A percentile compares a stretch with the other conserved stretches of the same genome.
Conservation (phyloP, 1,140 invertebrate genomes). For the Macrotrachela quadricornifera region DNA sequence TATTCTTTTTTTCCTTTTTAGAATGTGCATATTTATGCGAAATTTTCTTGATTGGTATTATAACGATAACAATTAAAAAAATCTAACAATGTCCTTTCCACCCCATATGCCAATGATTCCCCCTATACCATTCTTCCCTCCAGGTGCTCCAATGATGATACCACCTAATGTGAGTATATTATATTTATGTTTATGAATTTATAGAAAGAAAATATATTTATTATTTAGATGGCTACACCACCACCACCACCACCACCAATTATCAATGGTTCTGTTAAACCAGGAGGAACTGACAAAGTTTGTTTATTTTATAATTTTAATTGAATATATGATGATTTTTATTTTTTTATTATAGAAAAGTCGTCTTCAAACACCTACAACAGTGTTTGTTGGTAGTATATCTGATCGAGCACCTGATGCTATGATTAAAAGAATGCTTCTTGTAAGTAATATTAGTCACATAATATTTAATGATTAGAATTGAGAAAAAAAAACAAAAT, state of each 20-base stretch:
- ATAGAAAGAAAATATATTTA: too few relatives aligned
- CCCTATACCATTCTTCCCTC: constrained; percentile 1
- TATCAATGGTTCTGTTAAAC: background rate
- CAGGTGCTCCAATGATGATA: background rate
- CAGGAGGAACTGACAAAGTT: background rate
- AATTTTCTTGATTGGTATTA: too few relatives aligned
- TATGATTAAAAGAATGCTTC: constrained; percentile 74
- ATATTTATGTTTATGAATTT: too few relatives aligned
- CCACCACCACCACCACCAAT: constrained; percentile 1
- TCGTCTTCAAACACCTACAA: constrained; percentile 36
- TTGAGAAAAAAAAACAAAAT: too few relatives aligned
- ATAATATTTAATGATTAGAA: too few relatives aligned
- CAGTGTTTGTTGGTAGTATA: constrained; percentile 95
- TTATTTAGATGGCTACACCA: background rate
- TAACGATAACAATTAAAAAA: too few relatives aligned
- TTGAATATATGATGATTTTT: background rate
- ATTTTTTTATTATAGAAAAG: background rate
- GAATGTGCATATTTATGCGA: too few relatives aligned
- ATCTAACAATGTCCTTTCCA: background rate
- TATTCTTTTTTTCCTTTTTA: too few relatives aligned
- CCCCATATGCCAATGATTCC: constrained; percentile 3
- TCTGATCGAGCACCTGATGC: constrained; percentile 77
- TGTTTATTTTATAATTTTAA: too few relatives aligned
- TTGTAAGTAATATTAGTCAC: constrained; percentile 20
- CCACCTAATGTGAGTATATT: background rate